phyloP scores from a whole-genome alignment of 2,113 vertebrate genomes.

The Notechis scutatus region DNA sequence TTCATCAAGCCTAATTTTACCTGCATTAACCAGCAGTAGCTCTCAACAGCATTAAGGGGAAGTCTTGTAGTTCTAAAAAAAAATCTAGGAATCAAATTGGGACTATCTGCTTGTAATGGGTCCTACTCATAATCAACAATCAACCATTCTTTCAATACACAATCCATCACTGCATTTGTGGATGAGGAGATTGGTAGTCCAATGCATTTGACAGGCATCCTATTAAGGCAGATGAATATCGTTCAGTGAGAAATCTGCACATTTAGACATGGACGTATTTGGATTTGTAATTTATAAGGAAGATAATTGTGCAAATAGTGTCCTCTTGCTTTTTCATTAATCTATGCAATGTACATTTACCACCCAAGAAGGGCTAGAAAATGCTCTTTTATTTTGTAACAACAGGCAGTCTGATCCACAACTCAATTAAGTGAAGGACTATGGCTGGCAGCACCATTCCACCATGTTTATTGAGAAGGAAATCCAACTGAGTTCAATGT shows the following conservation, averaged over 20 bases:
- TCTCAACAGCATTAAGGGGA: not conserved
- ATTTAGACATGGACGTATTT: not conserved
- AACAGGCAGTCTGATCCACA: not conserved
- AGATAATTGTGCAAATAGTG: not conserved
- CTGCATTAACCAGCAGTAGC: not conserved
- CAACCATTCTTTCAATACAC: not conserved
- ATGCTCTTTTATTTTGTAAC: not conserved
- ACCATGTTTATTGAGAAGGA: conserved; percentile 10
- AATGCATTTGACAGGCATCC: not conserved
- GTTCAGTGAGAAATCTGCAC: not conserved
- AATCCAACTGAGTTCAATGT: conserved; percentile 18
- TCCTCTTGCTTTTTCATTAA: not conserved
- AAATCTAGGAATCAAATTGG: not conserved
- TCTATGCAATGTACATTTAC: conserved; percentile 5
- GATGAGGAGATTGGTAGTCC: not conserved
- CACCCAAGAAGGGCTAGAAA: conserved; percentile 11
- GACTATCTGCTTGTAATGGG: not conserved
- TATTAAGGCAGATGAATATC: not conserved
- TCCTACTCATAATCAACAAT: not conserved
- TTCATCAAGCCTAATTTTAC: not conserved
- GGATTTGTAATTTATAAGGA: not conserved
- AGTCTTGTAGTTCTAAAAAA: not conserved
- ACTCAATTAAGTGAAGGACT: not conserved
- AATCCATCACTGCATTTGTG: not conserved
- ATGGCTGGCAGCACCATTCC: not conserved